Base-by-base conservation (phyloP, 1,140 invertebrate genomes). In the Bombus fervidus region DNA sequence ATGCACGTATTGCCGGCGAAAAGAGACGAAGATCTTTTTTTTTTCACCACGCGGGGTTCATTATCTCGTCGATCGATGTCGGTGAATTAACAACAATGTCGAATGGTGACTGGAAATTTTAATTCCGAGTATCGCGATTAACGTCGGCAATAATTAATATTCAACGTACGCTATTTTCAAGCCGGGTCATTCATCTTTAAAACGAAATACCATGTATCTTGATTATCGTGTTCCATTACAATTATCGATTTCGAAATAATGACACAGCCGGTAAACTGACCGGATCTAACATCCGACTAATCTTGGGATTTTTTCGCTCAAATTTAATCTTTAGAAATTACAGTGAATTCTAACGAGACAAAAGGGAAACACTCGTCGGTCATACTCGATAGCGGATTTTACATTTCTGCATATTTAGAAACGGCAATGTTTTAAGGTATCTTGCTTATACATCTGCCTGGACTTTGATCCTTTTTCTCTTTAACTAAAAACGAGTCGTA, bases 81-180 rank as follows among this genome's bases (percentile, higher is more conserved):
- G 2, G n/a, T 53, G 43, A 80, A 80, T 80, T 69, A 71, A 39
- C 43, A 31, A 80, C 43, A 53, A 10, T 25, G 25, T 37, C 25
- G 41, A 34, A 37, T 22, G 13, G 66, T 6, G 31, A 37, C 13
- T 53, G 66, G 37, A 68, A 68, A 37, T 31, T 80, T 80, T 37
- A 28, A 68, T 43, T 68, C 22, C 10, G 28, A n/a, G 34, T 68
- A 43, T 31, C 62, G 15, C 39, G 34, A 47, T 79, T 79, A 68
- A 68, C 77, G 31, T 80, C 31, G 41, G 9, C 64, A 31, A 34
- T 37, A 69, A 80, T 80, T 80, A 57, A 80, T 69, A 80, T 69
- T 80, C 64, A 37, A 8, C 34, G 39, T 39, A 15, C 25, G 25
- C 15, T 53, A n/a, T 69, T 28, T 68, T 41, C 39, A 13, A 31